Conservation (phyloP, 2,113 vertebrate genomes). For the Myrmophylax atrothorax region DNA sequence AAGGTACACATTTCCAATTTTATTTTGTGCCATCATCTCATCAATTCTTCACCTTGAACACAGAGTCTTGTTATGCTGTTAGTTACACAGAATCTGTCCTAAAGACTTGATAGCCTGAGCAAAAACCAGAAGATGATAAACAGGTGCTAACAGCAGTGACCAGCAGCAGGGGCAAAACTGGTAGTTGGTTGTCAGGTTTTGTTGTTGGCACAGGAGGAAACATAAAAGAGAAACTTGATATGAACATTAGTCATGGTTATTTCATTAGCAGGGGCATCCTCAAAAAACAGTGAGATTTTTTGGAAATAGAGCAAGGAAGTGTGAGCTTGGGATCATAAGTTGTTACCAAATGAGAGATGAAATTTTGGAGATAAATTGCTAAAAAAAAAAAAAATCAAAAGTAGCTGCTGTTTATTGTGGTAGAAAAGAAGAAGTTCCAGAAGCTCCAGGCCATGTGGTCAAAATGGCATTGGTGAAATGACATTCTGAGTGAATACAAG, state of each 20-base stretch:
- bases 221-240: neutral
- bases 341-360: neutral
- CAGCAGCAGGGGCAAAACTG: neutral
- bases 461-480: neutral
- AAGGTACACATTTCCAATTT: constrained; percentile 72
- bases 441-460: neutral
- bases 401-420: neutral
- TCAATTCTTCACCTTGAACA: neutral
- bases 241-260: neutral
- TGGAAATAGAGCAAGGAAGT: neutral
- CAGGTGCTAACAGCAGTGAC: neutral
- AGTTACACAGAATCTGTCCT: neutral
- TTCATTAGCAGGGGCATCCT: neutral
- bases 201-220: neutral
- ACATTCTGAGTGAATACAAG: neutral
- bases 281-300: neutral
- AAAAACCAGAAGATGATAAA: neutral
- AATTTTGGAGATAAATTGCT: neutral
- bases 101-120: neutral
- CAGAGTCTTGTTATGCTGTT: neutral
- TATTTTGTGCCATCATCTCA: neutral
- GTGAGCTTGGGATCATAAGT: neutral
- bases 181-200: neutral
- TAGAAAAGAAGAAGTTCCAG: neutral
- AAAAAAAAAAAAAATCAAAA: neutral